Conservation (phyloP, 1,140 invertebrate species). For the Trachelipus rathkii region DNA sequence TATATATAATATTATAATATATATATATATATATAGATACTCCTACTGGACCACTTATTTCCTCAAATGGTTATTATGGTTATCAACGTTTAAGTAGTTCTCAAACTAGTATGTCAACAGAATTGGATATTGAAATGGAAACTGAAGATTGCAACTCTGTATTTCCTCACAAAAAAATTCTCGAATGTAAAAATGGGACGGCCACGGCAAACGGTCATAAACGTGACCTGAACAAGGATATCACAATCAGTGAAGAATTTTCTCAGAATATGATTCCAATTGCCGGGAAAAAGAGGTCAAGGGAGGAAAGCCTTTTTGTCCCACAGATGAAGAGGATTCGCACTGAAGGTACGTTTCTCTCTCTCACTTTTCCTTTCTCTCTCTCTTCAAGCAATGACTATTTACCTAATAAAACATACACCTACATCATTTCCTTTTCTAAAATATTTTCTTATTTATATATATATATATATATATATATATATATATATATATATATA, state of each 20-base stretch:
- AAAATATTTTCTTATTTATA: too few relatives aligned
- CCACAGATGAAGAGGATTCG: background rate
- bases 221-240: background rate
- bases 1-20: too few relatives aligned
- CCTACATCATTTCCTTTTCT: too few relatives aligned
- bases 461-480: too few relatives aligned
- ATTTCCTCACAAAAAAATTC: too few relatives aligned
- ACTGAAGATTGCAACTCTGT: background rate
- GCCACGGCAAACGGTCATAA: background rate
- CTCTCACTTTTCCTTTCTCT: background rate
- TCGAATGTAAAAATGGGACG: background rate
- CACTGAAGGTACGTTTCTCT: background rate
- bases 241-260: background rate
- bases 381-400: too few relatives aligned
- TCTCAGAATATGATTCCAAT: background rate
- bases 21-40: background rate
- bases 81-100: background rate
- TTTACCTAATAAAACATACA: too few relatives aligned
- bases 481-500: too few relatives aligned
- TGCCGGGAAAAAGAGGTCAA: background rate
- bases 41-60: background rate
- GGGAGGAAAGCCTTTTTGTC: background rate
- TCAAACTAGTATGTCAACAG: background rate
- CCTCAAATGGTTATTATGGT: constrained; percentile 4
- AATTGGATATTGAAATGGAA: background rate